Conservation (phyloP, 2,113 vertebrate genomes). For the Oceanites oceanicus region DNA sequence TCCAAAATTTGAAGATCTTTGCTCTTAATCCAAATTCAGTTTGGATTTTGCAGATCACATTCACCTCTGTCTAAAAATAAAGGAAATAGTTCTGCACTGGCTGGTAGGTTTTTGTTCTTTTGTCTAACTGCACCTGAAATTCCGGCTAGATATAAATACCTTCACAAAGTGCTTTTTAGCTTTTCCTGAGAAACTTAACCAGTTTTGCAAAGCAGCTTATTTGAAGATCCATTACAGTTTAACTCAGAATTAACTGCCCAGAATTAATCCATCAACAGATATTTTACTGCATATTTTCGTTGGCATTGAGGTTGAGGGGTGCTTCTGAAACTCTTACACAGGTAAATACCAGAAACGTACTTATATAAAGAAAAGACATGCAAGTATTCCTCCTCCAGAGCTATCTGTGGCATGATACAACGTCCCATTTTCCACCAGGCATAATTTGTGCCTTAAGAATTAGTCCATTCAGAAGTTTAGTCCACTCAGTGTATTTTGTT, state of each 20-base stretch:
- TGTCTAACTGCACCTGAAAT: neutral
- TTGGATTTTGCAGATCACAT: neutral
- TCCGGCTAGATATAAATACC: neutral
- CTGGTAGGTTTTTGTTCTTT: neutral
- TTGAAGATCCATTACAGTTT: neutral
- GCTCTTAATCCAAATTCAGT: neutral
- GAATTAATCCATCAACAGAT: neutral
- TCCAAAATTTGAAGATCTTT: neutral
- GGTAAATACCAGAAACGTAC: neutral
- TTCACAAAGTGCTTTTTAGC: neutral
- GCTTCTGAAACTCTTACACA: neutral
- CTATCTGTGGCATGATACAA: neutral
- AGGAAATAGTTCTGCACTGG: neutral
- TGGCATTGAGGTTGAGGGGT: neutral
- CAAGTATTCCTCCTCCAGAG: neutral
- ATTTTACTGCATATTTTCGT: neutral
- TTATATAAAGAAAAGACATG: neutral
- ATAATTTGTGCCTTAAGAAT: neutral
- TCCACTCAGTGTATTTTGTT: neutral
- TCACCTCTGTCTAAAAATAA: neutral
- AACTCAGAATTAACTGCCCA: neutral
- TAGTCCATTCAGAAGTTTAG: neutral
- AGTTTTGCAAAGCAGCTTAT: neutral
- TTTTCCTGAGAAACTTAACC: neutral
- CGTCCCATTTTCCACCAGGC: neutral